phyloP scores from a whole-genome alignment of 1,140 invertebrate species.

The Aporrectodea caliginosa region DNA sequence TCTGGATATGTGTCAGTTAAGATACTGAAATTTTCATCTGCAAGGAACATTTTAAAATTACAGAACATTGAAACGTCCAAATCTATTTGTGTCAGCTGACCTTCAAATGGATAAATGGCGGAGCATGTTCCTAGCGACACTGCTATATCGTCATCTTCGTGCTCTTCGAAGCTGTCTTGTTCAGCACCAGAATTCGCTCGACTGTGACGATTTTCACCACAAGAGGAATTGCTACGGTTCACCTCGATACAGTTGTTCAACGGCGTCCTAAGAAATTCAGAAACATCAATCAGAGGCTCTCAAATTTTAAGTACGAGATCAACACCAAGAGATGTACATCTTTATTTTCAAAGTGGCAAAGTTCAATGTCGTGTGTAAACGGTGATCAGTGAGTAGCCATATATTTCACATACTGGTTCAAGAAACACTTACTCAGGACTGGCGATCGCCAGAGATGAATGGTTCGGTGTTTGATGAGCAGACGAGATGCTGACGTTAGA shows the following conservation, averaged over 20 bases:
- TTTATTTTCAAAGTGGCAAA: too few relatives aligned
- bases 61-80: too few relatives aligned
- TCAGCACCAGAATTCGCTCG: not conserved
- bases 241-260: not conserved
- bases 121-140: constrained; percentile 19
- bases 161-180: constrained; percentile 34
- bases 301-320: too few relatives aligned
- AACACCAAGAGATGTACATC: too few relatives aligned
- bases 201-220: not conserved
- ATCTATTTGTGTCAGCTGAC: too few relatives aligned
- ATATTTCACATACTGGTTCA: too few relatives aligned
- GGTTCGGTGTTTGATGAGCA: not conserved
- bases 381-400: too few relatives aligned
- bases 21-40: too few relatives aligned
- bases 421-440: not conserved
- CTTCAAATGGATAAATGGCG: constrained; percentile 30
- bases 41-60: too few relatives aligned
- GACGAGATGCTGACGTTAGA: not conserved
- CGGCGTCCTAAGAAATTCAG: not conserved
- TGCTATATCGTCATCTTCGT: constrained; percentile 32
- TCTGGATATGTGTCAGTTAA: too few relatives aligned
- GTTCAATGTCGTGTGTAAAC: too few relatives aligned
- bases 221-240: not conserved
- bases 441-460: not conserved
- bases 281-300: too few relatives aligned